These are phyloP conservation scores for Danio choprae DNA, from an alignment of 2,797 vertebrate species.

Conservation along the genomic window DNA sequence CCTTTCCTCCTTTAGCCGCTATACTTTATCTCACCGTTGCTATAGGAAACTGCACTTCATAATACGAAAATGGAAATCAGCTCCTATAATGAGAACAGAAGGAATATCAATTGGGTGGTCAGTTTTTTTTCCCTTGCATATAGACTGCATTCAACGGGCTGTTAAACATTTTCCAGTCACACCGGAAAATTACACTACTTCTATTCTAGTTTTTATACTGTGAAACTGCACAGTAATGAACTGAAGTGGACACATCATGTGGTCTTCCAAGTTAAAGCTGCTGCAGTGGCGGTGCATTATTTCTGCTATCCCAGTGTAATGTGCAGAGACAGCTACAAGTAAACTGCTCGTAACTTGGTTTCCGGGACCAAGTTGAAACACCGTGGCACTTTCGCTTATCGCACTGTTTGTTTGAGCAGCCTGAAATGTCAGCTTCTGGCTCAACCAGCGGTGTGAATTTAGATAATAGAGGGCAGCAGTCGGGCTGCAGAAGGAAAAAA, in stretches of 20 bases:
- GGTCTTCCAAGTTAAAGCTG: neutral
- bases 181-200: neutral
- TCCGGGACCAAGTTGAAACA: neutral
- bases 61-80: constrained; percentile 21
- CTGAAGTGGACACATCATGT: neutral
- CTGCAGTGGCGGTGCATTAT: neutral
- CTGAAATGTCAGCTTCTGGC: neutral
- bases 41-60: constrained; percentile 44
- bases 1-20: constrained; percentile 17
- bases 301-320: neutral
- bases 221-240: neutral
- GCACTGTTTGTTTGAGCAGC: neutral
- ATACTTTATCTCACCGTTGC: constrained; percentile 34
- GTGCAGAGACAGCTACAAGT: neutral
- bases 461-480: neutral
- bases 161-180: neutral
- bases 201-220: neutral
- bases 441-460: neutral
- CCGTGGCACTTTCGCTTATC: neutral
- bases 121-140: neutral
- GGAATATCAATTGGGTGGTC: constrained; percentile 2
- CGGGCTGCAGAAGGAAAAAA: neutral
- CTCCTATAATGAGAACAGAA: constrained; percentile 7
- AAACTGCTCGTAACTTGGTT: neutral
- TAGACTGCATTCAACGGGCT: neutral